Base-by-base conservation (phyloP, 1,140 invertebrate genomes). In the Thalassaphorura encarpata region DNA sequence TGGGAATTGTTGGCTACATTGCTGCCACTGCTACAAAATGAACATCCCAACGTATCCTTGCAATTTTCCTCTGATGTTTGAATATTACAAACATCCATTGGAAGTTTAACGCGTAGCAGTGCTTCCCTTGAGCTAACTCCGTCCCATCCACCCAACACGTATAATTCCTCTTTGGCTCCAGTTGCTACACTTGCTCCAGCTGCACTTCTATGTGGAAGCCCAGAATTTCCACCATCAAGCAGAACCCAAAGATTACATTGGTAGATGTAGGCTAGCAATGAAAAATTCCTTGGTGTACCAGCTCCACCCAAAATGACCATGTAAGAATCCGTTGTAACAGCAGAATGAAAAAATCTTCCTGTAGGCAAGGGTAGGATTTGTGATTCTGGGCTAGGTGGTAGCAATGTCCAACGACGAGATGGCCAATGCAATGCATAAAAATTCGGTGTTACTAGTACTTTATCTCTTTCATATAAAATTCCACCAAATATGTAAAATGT, bases 401-500 rank as follows among this genome's bases (percentile, higher is more conserved):
- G 66, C 42, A 87, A 78, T 0, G 83, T 85, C 87, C 87, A 91
- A 23, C 73, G 78, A 45, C 79, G 77, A 3, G 80, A 81, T 28
- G 80, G 78, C 67, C 88, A 84, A 70, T 89, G 82, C 16, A 91
- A 73, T 0, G 83, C 80, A 67, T 83, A 90, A 0, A 91, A 71
- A 64, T 83, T 82, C 63, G 83, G 83, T 0, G 84, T 85, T 19
- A 85, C 72, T 36, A 76, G 75, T 6, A 84, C 83, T 52, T 78
- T 76, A 63, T 85, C 83, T n/a, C 82, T 75, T 11, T 78, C 76
- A 66, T 84, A 88, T 2, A 82, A 71, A 66, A 88, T 85, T 16
- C 93, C 93, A 27, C 93, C 93, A 72, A 87, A 95, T 0, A 96
- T 74, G 67, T 93, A 97, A 40, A 97, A 78, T 61, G 85, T 87